Conservation (phyloP, 1,140 invertebrate genomes). For the Hestina assimilis region DNA sequence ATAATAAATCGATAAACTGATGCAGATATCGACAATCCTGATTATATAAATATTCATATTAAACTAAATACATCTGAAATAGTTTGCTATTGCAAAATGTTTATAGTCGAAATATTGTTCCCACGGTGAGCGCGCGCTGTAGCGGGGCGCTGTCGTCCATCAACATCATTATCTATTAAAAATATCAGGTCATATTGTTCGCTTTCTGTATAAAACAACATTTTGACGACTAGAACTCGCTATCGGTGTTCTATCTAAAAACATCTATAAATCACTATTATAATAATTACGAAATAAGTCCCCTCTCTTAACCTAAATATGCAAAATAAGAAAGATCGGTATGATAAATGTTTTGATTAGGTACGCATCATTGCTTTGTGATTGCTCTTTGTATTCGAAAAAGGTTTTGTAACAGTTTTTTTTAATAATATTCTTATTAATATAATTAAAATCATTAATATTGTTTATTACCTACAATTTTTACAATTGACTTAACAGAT, state of each 20-base stretch:
- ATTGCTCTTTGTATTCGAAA: background rate
- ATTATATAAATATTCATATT: conserved; percentile 31
- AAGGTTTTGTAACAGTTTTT: background rate
- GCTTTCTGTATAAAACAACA: conserved; percentile 71
- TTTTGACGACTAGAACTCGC: conserved; percentile 42
- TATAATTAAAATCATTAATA: too few species aligned
- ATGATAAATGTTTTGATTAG: conserved; percentile 21
- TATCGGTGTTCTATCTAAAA: conserved; percentile 56
- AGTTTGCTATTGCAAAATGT: conserved; percentile 59
- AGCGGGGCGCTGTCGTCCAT: conserved; percentile 64
- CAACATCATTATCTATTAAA: conserved; percentile 77
- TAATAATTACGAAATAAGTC: conserved; percentile 62
- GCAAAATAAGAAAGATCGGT: conserved; percentile 40
- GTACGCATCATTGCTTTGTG: conserved; percentile 10
- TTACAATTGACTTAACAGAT: background rate
- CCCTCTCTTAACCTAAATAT: conserved; percentile 55
- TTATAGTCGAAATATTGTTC: conserved; percentile 48
- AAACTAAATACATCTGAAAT: conserved; percentile 45
- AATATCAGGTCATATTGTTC: conserved; percentile 76
- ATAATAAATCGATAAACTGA: too few species aligned
- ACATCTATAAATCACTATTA: conserved; percentile 66
- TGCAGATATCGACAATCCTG: too few species aligned
- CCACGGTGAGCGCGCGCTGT: conserved; percentile 59
- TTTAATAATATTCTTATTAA: too few species aligned
- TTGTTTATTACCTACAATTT: background rate